These are phyloP conservation scores for Caenorhabditis inopinata DNA, from an alignment of 1,140 invertebrate genomes.

Conservation along the genomic window DNA sequence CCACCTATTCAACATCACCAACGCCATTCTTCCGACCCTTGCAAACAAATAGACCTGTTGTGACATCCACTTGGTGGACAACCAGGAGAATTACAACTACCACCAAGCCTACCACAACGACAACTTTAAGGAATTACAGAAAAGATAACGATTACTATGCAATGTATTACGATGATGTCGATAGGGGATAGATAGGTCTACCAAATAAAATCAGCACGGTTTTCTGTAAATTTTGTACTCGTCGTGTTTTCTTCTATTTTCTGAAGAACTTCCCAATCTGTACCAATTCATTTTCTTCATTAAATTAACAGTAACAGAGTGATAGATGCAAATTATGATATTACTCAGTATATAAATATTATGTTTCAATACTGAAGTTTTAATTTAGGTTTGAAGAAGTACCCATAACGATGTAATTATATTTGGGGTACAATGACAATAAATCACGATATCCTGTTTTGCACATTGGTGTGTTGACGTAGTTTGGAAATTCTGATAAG, in stretches of 20 bases:
- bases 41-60: slow-evolving; percentile 9
- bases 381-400: background rate
- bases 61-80: background rate
- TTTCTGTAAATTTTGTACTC: background rate
- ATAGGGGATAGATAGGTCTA: background rate
- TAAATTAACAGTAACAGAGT: background rate
- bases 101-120: slow-evolving; percentile 31
- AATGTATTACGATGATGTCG: slow-evolving; percentile 47
- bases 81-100: slow-evolving; percentile 27
- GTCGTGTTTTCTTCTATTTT: background rate
- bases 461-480: slow-evolving; percentile 9
- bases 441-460: slow-evolving; percentile 29
- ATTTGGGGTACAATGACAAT: slow-evolving; percentile 8
- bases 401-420: slow-evolving; percentile 8
- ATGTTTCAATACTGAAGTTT: background rate
- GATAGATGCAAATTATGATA: background rate
- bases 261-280: no score
- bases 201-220: no score
- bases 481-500: background rate
- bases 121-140: slow-evolving; percentile 40
- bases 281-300: no score
- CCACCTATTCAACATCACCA: background rate
- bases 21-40: slow-evolving; percentile 15
- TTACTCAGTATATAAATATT: background rate
- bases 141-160: slow-evolving; percentile 49